Percentiles rank a stretch among this genome's conserved stretches.
phyloP scores from a whole-genome alignment of 2,888 invertebrate species.

The Heliconius erato region DNA sequence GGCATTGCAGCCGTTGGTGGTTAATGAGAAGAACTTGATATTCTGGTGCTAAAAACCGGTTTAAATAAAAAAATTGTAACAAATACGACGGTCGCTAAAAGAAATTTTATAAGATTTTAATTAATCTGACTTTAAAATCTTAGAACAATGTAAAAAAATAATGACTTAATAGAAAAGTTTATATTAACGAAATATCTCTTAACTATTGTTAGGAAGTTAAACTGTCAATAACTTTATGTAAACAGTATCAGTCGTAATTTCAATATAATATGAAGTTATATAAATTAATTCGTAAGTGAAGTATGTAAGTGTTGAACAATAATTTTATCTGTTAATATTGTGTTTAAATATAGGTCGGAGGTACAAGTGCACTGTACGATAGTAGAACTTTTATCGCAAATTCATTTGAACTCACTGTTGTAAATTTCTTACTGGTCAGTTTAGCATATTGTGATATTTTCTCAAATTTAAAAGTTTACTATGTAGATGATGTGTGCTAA shows the following conservation, averaged over 20 bases:
- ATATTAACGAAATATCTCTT: background rate
- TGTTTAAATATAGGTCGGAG: slow-evolving; percentile 6
- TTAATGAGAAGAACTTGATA: slow-evolving; percentile 85
- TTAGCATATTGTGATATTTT: background rate
- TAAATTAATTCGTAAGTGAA: background rate
- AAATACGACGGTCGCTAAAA: background rate
- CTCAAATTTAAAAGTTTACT: background rate
- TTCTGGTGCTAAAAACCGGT: slow-evolving; percentile 21
- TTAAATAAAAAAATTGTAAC: background rate
- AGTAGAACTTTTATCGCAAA: slow-evolving; percentile 7
- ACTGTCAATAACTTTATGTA: background rate
- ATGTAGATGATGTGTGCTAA: background rate
- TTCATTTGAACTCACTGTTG: background rate
- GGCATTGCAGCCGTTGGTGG: slow-evolving; percentile 91
- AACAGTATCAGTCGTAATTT: slow-evolving; percentile 3
- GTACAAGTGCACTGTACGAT: slow-evolving; percentile 3
- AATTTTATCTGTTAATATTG: slow-evolving; percentile 6
- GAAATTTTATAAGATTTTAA: background rate
- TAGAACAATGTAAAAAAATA: background rate
- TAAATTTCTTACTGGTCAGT: background rate
- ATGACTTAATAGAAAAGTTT: background rate
- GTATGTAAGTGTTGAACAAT: background rate
- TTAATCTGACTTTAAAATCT: background rate
- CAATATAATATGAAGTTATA: background rate
- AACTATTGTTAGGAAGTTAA: background rate